Evolutionary conservation across 2,113 vertebrate species (phyloP), one percentile per base, ranked within the genome.

Genomic region (Nycticryphes semicollaris): DNA sequence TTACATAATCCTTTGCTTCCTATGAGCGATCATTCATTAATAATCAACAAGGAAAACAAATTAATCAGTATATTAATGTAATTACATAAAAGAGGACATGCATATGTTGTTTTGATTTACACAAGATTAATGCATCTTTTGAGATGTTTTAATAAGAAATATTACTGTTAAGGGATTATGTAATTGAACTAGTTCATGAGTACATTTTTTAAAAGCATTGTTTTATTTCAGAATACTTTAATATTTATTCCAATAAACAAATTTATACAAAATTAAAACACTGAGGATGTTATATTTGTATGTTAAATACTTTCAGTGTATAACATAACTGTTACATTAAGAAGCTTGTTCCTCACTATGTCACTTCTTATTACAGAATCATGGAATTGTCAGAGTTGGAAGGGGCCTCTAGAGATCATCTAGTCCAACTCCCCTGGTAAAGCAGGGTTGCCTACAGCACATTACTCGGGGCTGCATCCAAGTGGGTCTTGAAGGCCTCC

Each of bases 1-100:
- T 60, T 60, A 9, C 64, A 60, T 66, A 75, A 78, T 62, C 30
- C 1, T 5, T 33, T 78, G 9, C 16, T 84, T 81, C 48, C 6
- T 75, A 21, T 59, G 28, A 72, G 37, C 37, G 31, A 75, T 54
- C 33, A 41, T 75, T 82, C 12, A 45, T 89, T 89, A 92, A 68
- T 78, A 87, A 89, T 35, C 33, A 72, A 56, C 30, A 93, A 78
- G 62, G 20, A 87, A 91, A 95, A 84, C 10, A 91, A 81, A 84
- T 72, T 51, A 78, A 56, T 27, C 19, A 48, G 5, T 39, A 48
- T 57, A 79, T 68, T 84, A 56, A 75, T 39, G 3, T 60, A 82
- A 89, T 89, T 87, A 72, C 13, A 56, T 19, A 54, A 87, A 54
- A 54, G 14, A 87, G 6, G 3, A 2, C 13, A 35, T 84, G 11